A percentile compares a stretch with the other conserved stretches of the same genome.
phyloP scores from a whole-genome alignment of 2,113 vertebrate genomes.

The Microtus montanus region DNA sequence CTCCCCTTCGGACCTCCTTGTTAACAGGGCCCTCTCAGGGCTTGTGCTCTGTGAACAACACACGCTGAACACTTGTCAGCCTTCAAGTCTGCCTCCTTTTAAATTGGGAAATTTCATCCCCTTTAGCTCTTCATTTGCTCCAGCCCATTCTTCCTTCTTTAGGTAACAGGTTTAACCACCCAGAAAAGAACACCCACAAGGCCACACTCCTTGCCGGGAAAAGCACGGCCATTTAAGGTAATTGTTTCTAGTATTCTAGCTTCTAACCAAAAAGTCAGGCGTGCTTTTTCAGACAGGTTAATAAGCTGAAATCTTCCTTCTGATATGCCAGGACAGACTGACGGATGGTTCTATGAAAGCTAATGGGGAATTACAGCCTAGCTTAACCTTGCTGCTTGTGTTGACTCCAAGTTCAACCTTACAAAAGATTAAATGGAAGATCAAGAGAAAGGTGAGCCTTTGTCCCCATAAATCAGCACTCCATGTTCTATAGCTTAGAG shows the following conservation, averaged over 20 bases:
- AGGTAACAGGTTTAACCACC: constrained; percentile 37
- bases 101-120: neutral
- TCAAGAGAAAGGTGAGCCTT: constrained; percentile 1
- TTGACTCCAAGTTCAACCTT: constrained; percentile 25
- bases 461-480: neutral
- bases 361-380: constrained; percentile 44
- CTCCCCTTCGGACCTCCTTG: neutral
- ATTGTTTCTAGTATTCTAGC: constrained; percentile 51
- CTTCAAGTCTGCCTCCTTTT: neutral
- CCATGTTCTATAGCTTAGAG: neutral
- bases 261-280: constrained; percentile 50
- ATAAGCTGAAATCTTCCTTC: constrained; percentile 57
- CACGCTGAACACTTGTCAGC: neutral
- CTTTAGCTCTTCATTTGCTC: neutral
- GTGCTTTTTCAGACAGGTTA: constrained; percentile 69
- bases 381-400: constrained; percentile 10
- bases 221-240: constrained; percentile 38
- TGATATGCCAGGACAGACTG: neutral
- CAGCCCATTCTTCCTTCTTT: neutral
- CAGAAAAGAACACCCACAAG: constrained; percentile 1
- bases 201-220: constrained; percentile 10
- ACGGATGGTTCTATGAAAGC: neutral
- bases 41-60: neutral
- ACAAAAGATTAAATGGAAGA: constrained; percentile 63
- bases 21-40: neutral